Conservation (phyloP, 92 coral and sea anemone genomes). For the Anthopleura xanthogrammica region DNA sequence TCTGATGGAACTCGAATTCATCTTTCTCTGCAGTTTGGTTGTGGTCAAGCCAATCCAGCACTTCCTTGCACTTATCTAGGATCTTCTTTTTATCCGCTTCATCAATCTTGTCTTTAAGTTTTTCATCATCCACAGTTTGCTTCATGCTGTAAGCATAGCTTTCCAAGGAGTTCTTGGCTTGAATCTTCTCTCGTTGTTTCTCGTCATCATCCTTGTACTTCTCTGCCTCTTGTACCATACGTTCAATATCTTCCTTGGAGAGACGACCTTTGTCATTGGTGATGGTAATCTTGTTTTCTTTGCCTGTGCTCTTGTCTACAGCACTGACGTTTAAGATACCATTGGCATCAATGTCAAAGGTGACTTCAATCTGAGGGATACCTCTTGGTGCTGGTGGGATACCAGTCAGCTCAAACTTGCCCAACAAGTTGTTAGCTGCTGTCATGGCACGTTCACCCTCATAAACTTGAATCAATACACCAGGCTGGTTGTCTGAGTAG, state of each 20-base stretch:
- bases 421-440: conserved; percentile 78
- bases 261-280: conserved; percentile 96
- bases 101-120: conserved; percentile 85
- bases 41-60: conserved; percentile 82
- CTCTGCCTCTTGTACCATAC: conserved; percentile 89
- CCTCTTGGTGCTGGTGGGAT: conserved; percentile 99
- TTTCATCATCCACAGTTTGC: conserved; percentile 90
- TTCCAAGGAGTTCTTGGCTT: conserved; percentile 87
- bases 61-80: conserved; percentile 85
- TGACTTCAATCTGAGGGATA: conserved; percentile 92
- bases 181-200: conserved; percentile 73
- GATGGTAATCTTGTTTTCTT: conserved; percentile 94
- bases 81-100: conserved; percentile 83
- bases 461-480: conserved; percentile 88
- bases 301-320: conserved; percentile 94
- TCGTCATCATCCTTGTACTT: conserved; percentile 90
- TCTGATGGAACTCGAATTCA: conserved; percentile 76
- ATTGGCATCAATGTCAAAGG: conserved; percentile 96
- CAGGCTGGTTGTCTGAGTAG: conserved; percentile 95
- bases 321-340: conserved; percentile 95
- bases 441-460: conserved; percentile 96
- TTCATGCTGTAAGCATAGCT: conserved; percentile 96
- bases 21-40: conserved; percentile 69
- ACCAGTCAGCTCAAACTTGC: conserved; percentile 96
- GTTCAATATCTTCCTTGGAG: conserved; percentile 93